Percentiles rank a stretch among this genome's conserved stretches.
phyloP scores from a whole-genome alignment of 2,888 invertebrate genomes.

The Suillia variegata region DNA sequence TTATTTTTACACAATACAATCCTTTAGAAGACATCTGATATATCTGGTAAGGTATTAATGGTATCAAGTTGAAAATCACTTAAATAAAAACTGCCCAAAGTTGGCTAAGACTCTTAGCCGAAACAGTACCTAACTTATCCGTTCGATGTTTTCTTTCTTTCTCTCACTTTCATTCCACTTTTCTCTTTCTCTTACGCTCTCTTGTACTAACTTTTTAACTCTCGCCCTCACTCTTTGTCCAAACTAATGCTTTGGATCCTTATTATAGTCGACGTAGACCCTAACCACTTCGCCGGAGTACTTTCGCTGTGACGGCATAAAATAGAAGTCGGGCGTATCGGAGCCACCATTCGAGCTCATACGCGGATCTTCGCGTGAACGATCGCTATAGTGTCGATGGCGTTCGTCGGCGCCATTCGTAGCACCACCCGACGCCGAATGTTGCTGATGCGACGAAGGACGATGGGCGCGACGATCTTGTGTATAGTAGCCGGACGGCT shows the following conservation, averaged over 20 bases:
- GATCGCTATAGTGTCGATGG: conserved; percentile 55
- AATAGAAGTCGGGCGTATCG: conserved; percentile 81
- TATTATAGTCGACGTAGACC: conserved; percentile 82
- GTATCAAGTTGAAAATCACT: no score
- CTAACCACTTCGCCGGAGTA: conserved; percentile 89
- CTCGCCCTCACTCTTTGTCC: not conserved
- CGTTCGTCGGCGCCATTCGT: no score
- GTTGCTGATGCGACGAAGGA: conserved; percentile 37
- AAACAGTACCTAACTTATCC: no score
- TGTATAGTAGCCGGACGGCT: conserved; percentile 63
- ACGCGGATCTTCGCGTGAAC: conserved; percentile 55
- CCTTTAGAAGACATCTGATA: no score
- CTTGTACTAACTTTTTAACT: not conserved
- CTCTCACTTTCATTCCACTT: no score
- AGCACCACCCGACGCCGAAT: conserved; percentile 5
- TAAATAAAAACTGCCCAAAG: no score
- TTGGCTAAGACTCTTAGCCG: no score
- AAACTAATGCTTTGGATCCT: conserved; percentile 66
- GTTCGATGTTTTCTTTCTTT: not conserved
- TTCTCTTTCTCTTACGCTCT: not conserved
- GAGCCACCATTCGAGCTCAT: conserved; percentile 53
- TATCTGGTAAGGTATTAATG: no score
- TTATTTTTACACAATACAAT: no score
- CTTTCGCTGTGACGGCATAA: conserved; percentile 93
- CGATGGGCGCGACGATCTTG: conserved; percentile 63